Conservation (phyloP, 1,140 invertebrate species). For the Choristoneura fumiferana region DNA sequence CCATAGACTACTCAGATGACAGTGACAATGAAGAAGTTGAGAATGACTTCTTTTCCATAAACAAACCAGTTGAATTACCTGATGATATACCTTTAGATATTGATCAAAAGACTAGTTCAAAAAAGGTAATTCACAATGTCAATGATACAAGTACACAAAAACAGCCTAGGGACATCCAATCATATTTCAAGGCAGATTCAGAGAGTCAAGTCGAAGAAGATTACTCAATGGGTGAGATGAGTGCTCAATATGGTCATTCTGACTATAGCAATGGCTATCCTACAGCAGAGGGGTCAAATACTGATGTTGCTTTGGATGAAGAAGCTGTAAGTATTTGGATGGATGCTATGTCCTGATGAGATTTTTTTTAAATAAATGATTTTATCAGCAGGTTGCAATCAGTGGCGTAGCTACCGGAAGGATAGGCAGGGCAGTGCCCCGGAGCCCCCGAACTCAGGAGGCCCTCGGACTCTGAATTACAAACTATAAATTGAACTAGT, state of each 20-base stretch:
- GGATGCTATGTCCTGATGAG: no score
- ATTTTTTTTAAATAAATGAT: no score
- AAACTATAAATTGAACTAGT: no score
- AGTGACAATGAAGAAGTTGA: conserved; percentile 70
- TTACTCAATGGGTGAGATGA: background rate
- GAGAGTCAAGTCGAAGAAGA: conserved; percentile 25
- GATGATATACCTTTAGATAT: conserved; percentile 46
- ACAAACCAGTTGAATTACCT: conserved; percentile 51
- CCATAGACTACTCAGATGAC: conserved; percentile 63
- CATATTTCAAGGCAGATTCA: conserved; percentile 58
- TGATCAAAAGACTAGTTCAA: conserved; percentile 24
- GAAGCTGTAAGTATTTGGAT: conserved; percentile 63
- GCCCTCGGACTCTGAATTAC: no score
- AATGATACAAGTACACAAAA: conserved; percentile 20
- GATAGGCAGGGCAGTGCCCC: no score
- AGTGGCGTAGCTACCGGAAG: no score
- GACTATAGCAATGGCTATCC: conserved; percentile 24
- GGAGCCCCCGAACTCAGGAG: no score
- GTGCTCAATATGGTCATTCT: background rate
- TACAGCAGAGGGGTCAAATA: conserved; percentile 24
- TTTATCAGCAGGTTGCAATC: no score
- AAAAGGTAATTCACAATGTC: conserved; percentile 16
- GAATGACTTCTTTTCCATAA: conserved; percentile 79
- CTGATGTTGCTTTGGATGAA: conserved; percentile 51
- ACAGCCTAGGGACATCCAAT: conserved; percentile 44